Base-by-base conservation (phyloP, 2,888 invertebrate genomes). In the Drymonia ruficornis region DNA sequence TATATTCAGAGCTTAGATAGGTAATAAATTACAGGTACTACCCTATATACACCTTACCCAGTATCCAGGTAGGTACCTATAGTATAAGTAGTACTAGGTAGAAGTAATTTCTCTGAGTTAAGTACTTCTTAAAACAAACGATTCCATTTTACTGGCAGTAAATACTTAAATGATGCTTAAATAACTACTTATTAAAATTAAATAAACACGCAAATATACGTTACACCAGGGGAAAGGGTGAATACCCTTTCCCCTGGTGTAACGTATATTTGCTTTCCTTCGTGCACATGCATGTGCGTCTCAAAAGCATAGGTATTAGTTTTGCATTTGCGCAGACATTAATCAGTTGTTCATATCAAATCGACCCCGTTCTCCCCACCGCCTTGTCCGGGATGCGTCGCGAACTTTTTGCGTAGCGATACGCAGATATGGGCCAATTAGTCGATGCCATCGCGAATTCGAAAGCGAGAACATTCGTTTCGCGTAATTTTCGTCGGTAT, bases 401-500 rank as follows among this genome's bases (percentile, higher is more conserved):
- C 84, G 84, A 86, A 83, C 78, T 91, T 91, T 90, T 91, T 86
- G 65, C 61, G 73, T 70, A 65, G 70, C 55, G 79, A 81, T 84
- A 70, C 61, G 64, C 68, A 74, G 83, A 85, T 83, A 86, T 45
- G 71, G 66, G 63, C 83, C 83, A 86, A 89, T 86, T 85, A 84
- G 59, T 59, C 63, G 86, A 87, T 87, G 61, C 62, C 68, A 88
- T 87, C 88, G 76, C 67, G 61, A 75, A 74, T 72, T 82, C 70
- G 79, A 86, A 86, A 86, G 78, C 76, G 81, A 86, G 85, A 85
- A 84, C 68, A 76, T 65, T 68, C 68, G 67, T 79, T 85, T 77
- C 74, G 73, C 59, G 81, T 67, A 86, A 88, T 84, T 89, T 88
- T 84, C 70, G 76, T 65, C 54, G 76, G 73, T 80, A 89, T 91